These are phyloP conservation scores for Drosophila orosa DNA, from an alignment of 1,140 invertebrate species.

Conservation along the genomic window DNA sequence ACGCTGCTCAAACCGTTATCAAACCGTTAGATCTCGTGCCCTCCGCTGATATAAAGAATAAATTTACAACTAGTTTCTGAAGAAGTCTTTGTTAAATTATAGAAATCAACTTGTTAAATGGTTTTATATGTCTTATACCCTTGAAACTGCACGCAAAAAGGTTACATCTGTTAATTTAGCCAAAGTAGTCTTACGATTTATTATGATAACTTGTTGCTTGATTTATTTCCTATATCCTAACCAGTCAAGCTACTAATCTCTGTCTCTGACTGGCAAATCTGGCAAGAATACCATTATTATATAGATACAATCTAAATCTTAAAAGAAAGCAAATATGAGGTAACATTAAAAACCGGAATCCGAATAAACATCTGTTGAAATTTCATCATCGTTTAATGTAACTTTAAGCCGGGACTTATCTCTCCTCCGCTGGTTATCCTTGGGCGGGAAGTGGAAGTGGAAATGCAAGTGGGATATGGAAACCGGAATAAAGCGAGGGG, in stretches of 20 bases:
- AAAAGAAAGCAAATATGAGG: neutral
- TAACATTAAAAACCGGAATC: neutral
- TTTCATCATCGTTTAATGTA: neutral
- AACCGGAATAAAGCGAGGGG: constrained; percentile 15
- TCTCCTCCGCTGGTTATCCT: neutral
- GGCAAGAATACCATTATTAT: neutral
- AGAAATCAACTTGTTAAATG: neutral
- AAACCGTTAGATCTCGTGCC: too few species aligned
- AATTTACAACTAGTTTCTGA: too few species aligned
- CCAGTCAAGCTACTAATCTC: neutral
- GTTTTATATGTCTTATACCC: too few species aligned
- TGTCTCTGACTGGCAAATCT: neutral
- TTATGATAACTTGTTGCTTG: neutral
- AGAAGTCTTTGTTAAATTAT: neutral
- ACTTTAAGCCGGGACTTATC: neutral
- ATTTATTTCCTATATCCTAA: neutral
- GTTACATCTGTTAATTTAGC: neutral
- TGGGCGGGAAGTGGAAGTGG: neutral
- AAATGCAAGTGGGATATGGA: constrained; percentile 6
- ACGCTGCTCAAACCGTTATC: too few species aligned
- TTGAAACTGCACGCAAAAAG: neutral
- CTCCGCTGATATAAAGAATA: too few species aligned
- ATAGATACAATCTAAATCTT: neutral
- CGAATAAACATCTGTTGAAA: neutral
- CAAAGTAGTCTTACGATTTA: neutral